phyloP scores from a whole-genome alignment of 64 coral and sea anemone species.

The Trachythela sp. region DNA sequence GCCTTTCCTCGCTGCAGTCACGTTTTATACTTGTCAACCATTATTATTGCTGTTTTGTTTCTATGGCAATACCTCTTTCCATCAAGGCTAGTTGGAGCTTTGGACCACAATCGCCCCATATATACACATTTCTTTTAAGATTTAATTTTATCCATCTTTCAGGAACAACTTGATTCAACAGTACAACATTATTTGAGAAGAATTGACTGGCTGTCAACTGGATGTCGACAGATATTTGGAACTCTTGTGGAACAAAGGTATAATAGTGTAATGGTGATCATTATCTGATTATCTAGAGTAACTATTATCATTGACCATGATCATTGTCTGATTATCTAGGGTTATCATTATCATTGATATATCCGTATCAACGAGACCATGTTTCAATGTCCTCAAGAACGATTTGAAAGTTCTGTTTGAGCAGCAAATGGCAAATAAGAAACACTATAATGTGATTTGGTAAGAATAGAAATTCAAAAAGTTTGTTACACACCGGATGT shows the following conservation, averaged over 20 bases:
- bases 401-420: slow-evolving; percentile 72
- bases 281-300: slow-evolving; percentile 41
- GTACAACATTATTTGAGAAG: slow-evolving; percentile 88
- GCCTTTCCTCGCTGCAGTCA: too few relatives aligned
- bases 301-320: slow-evolving; percentile 73
- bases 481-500: background rate
- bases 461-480: slow-evolving; percentile 8
- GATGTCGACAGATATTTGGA: slow-evolving; percentile 74
- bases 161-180: slow-evolving; percentile 84
- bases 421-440: slow-evolving; percentile 99
- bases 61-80: too few relatives aligned
- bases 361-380: slow-evolving; percentile 86
- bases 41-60: too few relatives aligned
- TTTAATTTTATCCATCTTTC: background rate
- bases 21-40: too few relatives aligned
- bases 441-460: slow-evolving; percentile 94
- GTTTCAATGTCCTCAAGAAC: slow-evolving; percentile 52
- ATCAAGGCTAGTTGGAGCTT: too few relatives aligned
- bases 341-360: slow-evolving; percentile 86
- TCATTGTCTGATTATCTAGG: slow-evolving; percentile 25
- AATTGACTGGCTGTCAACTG: slow-evolving; percentile 77
- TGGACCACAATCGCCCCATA: too few relatives aligned
- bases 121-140: too few relatives aligned
- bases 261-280: background rate
- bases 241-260: slow-evolving; percentile 92